A percentile compares a stretch with the other conserved stretches of the same genome.
Conservation (phyloP, 1,140 invertebrate genomes). For the Pseudomyrmex sp. region DNA sequence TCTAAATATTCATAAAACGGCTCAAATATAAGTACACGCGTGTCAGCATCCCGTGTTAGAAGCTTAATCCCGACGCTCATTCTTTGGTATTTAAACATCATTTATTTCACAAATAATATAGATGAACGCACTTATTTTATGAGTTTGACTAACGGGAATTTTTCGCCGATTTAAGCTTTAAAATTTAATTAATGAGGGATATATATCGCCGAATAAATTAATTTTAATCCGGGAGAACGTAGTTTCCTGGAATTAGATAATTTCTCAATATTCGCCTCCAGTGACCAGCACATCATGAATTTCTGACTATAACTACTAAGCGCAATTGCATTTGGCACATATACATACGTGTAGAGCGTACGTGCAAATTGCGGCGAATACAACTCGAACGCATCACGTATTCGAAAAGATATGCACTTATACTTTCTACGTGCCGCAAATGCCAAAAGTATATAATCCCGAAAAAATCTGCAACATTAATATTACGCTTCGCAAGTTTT, state of each 20-base stretch:
- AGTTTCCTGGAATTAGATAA: conserved; percentile 21
- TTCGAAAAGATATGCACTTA: conserved; percentile 1
- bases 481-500: neutral
- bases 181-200: conserved; percentile 5
- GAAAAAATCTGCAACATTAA: conserved; percentile 9
- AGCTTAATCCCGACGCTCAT: conserved; percentile 18
- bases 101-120: conserved; percentile 7
- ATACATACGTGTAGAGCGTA: neutral
- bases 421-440: neutral
- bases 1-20: conserved; percentile 64
- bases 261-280: conserved; percentile 20
- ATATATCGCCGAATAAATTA: conserved; percentile 11
- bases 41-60: conserved; percentile 38
- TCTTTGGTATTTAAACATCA: conserved; percentile 41
- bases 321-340: neutral
- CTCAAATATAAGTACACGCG: conserved; percentile 3
- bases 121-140: conserved; percentile 15
- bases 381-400: neutral
- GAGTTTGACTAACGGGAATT: neutral
- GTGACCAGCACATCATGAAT: conserved; percentile 1
- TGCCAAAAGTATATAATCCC: neutral
- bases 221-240: conserved; percentile 16
- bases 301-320: conserved; percentile 1
- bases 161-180: neutral
- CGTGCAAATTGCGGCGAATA: neutral